Evolutionary conservation across 1,140 invertebrate genomes (phyloP).

Genomic region (Zaprionus camerounensis): DNA sequence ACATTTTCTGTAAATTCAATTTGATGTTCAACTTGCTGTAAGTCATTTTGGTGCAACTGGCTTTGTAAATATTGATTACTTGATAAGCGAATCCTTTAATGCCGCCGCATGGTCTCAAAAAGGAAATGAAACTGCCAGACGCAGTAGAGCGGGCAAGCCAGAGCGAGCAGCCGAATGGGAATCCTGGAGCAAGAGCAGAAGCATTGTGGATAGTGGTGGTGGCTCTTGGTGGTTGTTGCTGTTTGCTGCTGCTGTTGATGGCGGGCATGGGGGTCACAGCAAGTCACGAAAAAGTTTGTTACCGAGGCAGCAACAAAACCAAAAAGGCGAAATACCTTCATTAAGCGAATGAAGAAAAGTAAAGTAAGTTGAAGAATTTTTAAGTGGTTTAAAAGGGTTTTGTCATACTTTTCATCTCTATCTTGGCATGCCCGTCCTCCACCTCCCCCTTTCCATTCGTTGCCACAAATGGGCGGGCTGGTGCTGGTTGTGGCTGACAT

Average conservation of each 20-base stretch:
- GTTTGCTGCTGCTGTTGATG: neutral
- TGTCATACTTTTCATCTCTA: constrained; percentile 80
- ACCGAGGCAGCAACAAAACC: constrained; percentile 50
- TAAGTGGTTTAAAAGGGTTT: constrained; percentile 83
- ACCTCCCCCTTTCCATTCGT: neutral
- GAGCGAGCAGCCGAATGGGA: too few relatives aligned
- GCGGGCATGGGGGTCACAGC: neutral
- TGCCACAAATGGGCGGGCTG: constrained; percentile 67
- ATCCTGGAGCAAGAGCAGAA: neutral
- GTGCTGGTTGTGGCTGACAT: constrained; percentile 70
- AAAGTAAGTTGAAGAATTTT: constrained; percentile 83
- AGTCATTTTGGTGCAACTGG: constrained; percentile 58
- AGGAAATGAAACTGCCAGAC: constrained; percentile 58
- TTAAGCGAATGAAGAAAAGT: constrained; percentile 81
- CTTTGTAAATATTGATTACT: constrained; percentile 80
- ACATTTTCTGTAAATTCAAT: constrained; percentile 69
- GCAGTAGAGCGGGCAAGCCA: neutral
- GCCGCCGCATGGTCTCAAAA: constrained; percentile 38
- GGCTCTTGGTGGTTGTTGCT: neutral
- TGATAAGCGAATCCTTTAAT: constrained; percentile 80
- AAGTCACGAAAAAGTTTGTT: constrained; percentile 61
- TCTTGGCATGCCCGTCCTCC: constrained; percentile 11
- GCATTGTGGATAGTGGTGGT: constrained; percentile 1
- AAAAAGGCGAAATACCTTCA: constrained; percentile 82
- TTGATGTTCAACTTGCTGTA: constrained; percentile 66